Base-by-base conservation (phyloP, 2,888 invertebrate species). In the Epistrophella euchroma region DNA sequence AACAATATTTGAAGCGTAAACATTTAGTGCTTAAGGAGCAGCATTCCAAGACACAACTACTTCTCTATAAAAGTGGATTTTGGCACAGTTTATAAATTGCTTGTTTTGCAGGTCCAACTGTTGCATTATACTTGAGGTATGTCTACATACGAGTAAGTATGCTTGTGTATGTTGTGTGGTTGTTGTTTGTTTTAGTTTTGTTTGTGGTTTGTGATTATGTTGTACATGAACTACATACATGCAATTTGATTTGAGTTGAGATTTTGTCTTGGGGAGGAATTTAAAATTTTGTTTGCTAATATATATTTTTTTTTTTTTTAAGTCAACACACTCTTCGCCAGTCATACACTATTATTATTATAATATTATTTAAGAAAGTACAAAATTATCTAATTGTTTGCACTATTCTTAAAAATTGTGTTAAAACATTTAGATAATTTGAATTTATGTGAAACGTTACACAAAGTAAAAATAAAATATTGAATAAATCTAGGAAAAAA, bases 271-370 rank as follows among this genome's bases (percentile, higher is more conserved):
- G 47, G 72, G 50, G 72, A 56, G 75, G 80, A 62, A 68, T 76
- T 85, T 76, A 81, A 85, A 81, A 81, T 79, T 77, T 81, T 58
- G 35, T 83, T 73, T 76, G 76, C 80, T 81, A 73, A 81, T 68
- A 32, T 77, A 22, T 52, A 13, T 72, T 66, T 40, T 58, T 19
- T 10, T 28, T 47, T 43, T 64, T 40, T 68, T 60, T 74, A 78
- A 77, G 71, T 86, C 86, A 86, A 86, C 86, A 86, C 86, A 86
- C 86, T 86, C 86, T 86, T 86, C 86, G 86, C 66, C 86, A 86
- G 82, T 86, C 86, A 86, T 86, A 86, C 86, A 86, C 82, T 86
- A 82, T 78, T 77, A 81, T 82, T 77, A 73, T 70, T 73, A 68
- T 32, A 3, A 25, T 64, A 60, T 37, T 60, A 60, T 64, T 47